phyloP scores from a whole-genome alignment of 2,888 invertebrate genomes.

The Drosophila mimica region DNA sequence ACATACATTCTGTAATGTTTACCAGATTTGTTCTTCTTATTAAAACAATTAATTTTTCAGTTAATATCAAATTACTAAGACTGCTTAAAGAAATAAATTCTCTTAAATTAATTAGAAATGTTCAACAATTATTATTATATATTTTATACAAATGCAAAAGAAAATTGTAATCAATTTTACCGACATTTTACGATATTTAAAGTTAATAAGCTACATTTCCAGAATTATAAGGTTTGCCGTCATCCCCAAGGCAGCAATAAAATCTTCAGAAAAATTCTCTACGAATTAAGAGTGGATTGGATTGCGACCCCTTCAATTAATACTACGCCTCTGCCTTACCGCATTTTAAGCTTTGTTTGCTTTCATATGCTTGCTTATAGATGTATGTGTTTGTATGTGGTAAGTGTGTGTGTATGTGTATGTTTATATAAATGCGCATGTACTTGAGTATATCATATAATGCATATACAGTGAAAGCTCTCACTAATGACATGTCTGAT shows the following conservation, averaged over 20 bases:
- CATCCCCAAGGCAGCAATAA: neutral
- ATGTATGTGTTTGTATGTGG: slow-evolving; percentile 56
- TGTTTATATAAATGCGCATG: slow-evolving; percentile 73
- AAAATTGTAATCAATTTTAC: neutral
- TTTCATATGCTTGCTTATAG: slow-evolving; percentile 77
- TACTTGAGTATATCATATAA: slow-evolving; percentile 70
- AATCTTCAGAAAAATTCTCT: neutral
- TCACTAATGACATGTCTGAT: slow-evolving; percentile 43
- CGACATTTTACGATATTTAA: neutral
- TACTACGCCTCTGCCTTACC: slow-evolving; percentile 66
- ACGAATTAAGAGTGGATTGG: neutral
- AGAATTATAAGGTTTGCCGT: neutral
- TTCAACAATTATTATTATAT: neutral
- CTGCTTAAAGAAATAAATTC: neutral
- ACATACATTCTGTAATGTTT: neutral
- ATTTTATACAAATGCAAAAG: neutral
- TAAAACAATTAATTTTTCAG: neutral
- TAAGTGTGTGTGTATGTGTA: slow-evolving; percentile 40
- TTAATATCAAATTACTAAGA: neutral
- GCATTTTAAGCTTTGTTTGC: slow-evolving; percentile 82
- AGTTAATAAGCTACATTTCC: neutral
- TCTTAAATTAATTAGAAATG: neutral
- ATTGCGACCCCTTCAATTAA: neutral
- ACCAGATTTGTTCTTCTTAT: neutral
- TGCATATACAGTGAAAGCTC: slow-evolving; percentile 74